These are phyloP conservation scores for Sylvilagus floridanus DNA, from an alignment of 2,797 vertebrate genomes.

Conservation along the genomic window DNA sequence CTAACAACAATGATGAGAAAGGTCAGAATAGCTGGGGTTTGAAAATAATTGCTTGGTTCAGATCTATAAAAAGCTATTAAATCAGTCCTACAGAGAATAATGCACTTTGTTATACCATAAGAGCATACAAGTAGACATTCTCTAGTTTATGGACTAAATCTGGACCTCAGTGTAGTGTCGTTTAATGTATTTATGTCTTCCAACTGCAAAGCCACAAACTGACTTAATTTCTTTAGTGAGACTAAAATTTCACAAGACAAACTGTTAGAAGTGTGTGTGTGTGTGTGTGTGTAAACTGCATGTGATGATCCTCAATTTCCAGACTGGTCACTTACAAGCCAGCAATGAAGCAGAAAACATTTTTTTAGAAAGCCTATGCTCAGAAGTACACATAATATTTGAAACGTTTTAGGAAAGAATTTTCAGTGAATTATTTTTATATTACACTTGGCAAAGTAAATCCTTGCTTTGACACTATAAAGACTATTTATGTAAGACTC, in stretches of 20 bases:
- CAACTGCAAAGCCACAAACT: constrained; percentile 45
- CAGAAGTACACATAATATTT: not conserved
- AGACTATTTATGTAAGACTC: not conserved
- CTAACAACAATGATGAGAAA: constrained; percentile 40
- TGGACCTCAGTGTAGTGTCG: not conserved
- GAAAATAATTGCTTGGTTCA: constrained; percentile 69
- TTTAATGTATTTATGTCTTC: constrained; percentile 52
- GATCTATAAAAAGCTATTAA: constrained; percentile 79
- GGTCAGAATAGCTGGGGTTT: constrained; percentile 57
- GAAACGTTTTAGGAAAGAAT: constrained; percentile 49
- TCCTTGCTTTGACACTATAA: constrained; percentile 42
- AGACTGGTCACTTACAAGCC: not conserved
- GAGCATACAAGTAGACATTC: constrained; percentile 7
- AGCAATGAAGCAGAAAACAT: constrained; percentile 12
- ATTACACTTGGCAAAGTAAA: constrained; percentile 16
- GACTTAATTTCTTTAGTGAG: constrained; percentile 43
- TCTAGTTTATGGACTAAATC: constrained; percentile 20
- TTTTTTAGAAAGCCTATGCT: constrained; percentile 9
- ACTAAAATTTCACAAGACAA: constrained; percentile 55
- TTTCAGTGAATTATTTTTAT: constrained; percentile 3
- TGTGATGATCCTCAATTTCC: not conserved
- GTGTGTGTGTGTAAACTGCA: not conserved
- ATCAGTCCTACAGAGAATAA: constrained; percentile 48
- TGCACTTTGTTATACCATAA: constrained; percentile 40
- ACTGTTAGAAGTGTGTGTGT: not conserved